These are phyloP conservation scores for Benthosema pterotum DNA, from an alignment of 2,797 vertebrate genomes.

Conservation along the genomic window DNA sequence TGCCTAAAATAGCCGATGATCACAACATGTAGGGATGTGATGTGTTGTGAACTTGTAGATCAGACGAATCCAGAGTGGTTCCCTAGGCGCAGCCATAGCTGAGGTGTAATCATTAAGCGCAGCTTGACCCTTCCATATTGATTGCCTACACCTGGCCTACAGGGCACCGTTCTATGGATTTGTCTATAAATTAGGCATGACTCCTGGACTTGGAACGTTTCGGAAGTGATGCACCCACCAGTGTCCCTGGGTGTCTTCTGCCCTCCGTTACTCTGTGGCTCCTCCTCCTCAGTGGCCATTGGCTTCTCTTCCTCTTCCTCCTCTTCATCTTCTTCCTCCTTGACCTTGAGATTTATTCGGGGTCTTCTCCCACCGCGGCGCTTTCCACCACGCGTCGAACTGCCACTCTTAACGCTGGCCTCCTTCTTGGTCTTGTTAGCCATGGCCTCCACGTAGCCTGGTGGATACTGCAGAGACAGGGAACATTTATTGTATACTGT, in stretches of 20 bases:
- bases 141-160: no score
- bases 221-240: constrained; percentile 63
- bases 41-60: no score
- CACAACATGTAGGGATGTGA: no score
- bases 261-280: constrained; percentile 74
- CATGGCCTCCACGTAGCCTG: constrained; percentile 94
- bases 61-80: no score
- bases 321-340: constrained; percentile 69
- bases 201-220: constrained; percentile 35
- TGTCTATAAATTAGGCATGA: no score
- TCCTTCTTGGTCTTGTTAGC: constrained; percentile 95
- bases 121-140: no score
- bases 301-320: constrained; percentile 58
- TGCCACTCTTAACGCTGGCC: constrained; percentile 69
- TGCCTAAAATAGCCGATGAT: no score
- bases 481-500: no score
- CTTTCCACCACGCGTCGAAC: constrained; percentile 77
- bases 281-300: constrained; percentile 51
- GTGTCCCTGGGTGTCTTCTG: constrained; percentile 64
- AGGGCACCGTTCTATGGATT: no score
- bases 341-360: constrained; percentile 66
- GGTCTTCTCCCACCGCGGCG: constrained; percentile 82
- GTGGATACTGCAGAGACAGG: constrained; percentile 86
- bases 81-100: no score
- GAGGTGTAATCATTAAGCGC: no score